phyloP scores from a whole-genome alignment of 2,113 vertebrate species.

The Tragelaphus strepsiceros region DNA sequence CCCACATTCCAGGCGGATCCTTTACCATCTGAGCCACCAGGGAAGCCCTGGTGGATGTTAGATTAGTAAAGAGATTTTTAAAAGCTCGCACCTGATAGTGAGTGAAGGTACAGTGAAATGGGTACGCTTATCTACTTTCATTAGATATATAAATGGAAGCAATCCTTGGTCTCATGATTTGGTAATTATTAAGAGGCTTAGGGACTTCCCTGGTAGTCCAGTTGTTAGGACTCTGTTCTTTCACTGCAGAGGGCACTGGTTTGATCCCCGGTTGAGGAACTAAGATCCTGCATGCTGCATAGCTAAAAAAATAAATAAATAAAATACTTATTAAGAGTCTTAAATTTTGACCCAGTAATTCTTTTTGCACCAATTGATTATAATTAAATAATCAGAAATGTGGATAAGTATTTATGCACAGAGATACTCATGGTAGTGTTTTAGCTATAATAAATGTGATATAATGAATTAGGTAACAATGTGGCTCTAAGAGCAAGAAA shows the following conservation, averaged over 20 bases:
- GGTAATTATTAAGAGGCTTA: background rate
- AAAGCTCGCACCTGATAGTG: background rate
- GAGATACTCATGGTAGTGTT: background rate
- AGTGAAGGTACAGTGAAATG: background rate
- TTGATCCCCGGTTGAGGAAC: background rate
- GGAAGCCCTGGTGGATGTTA: background rate
- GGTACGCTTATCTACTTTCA: background rate
- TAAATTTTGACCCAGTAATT: constrained; percentile 1
- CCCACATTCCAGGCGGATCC: accelerated
- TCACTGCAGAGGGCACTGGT: background rate
- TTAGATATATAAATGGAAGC: background rate
- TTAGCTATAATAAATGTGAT: background rate
- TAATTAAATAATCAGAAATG: constrained; percentile 17
- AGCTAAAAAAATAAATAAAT: too few relatives aligned
- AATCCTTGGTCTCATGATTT: background rate
- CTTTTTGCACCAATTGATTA: background rate
- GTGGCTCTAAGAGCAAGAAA: background rate
- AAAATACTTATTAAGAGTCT: background rate
- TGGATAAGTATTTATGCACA: background rate
- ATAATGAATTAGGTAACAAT: background rate
- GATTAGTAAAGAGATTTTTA: background rate
- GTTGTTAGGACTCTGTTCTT: background rate
- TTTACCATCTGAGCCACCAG: background rate
- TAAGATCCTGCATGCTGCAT: background rate
- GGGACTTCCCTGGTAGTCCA: background rate